These are phyloP conservation scores for Sylvia atricapilla DNA, from an alignment of 2,113 vertebrate species.

Conservation along the genomic window DNA sequence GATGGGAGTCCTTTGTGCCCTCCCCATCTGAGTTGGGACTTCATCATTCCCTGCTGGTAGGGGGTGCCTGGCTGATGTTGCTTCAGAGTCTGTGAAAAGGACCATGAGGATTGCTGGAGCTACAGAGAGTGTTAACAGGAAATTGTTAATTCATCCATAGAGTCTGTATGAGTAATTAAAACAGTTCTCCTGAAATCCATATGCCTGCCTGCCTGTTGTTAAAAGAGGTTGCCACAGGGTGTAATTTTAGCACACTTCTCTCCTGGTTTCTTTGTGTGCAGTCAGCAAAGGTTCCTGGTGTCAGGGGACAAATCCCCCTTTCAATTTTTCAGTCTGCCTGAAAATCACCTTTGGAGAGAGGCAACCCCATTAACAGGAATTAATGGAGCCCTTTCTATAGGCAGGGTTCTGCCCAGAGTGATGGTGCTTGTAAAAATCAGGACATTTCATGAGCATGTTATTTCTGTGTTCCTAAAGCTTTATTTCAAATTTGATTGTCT, in stretches of 20 bases:
- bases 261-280: not conserved
- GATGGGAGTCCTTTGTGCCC: not conserved
- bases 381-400: slow-evolving; percentile 28
- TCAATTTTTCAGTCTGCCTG: slow-evolving; percentile 33
- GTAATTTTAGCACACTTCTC: slow-evolving; percentile 15
- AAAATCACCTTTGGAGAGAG: slow-evolving; percentile 26
- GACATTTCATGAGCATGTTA: not conserved
- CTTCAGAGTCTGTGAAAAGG: not conserved
- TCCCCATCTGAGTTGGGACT: not conserved
- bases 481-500: not conserved
- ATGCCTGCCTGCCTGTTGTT: not conserved
- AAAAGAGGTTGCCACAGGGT: not conserved
- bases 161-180: not conserved
- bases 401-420: not conserved
- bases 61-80: not conserved
- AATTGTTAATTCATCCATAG: slow-evolving; percentile 3
- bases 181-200: not conserved
- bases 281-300: not conserved
- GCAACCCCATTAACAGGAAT: slow-evolving; percentile 15
- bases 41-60: not conserved
- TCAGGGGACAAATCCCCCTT: slow-evolving; percentile 17
- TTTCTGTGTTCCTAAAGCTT: not conserved
- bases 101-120: not conserved
- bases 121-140: not conserved
- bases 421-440: not conserved